Base-by-base conservation (phyloP, 1,140 invertebrate species). In the Orius insidiosus region DNA sequence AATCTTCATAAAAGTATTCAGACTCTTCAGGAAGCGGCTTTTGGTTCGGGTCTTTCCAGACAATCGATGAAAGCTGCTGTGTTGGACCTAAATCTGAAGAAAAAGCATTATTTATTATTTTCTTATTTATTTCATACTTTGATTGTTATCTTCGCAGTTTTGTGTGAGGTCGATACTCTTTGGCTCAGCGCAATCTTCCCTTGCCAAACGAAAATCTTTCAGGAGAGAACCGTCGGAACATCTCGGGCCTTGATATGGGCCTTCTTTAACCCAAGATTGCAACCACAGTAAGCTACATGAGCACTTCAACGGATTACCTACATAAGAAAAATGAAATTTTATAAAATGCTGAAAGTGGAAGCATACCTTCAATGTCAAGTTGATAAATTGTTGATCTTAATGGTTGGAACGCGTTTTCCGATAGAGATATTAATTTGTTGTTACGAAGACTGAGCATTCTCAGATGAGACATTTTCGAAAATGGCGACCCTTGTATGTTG, bases 231-330 rank as follows among this genome's bases (percentile, higher is more conserved):
- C 82, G 56, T 85, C 80, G 8, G 71, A 68, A 59, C 82, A 86
- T 58, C 71, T 71, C 10, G 81, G 81, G 9, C 80, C 80, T 11
- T 74, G 74, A 9, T 50, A 45, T 11, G 52, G 51, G 10, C 79
- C 77, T 5, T 76, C 70, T 52, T 76, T 72, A 8, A 85, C 56
- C 82, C 82, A 87, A n/a, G 76, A 74, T 53, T 79, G 72, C 1
- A 87, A 60, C 84, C 85, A 87, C 15, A 81, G 63, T 60, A 85
- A 71, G 47, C 73, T 74, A 56, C 85, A 87, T 7, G 79, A 76
- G 60, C 85, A 87, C 8, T 74, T 68, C 34, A 88, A 62, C 7
- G 85, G 84, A 67, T 87, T 87, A 10, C 80, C 82, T 84, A n/a
- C n/a, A n/a, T 56, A 46, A 65, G 15, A 13, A 11, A 2, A 15